Evolutionary conservation across 2,888 invertebrate genomes (phyloP).

Genomic region (Aphelenchoides bicaudatus): DNA sequence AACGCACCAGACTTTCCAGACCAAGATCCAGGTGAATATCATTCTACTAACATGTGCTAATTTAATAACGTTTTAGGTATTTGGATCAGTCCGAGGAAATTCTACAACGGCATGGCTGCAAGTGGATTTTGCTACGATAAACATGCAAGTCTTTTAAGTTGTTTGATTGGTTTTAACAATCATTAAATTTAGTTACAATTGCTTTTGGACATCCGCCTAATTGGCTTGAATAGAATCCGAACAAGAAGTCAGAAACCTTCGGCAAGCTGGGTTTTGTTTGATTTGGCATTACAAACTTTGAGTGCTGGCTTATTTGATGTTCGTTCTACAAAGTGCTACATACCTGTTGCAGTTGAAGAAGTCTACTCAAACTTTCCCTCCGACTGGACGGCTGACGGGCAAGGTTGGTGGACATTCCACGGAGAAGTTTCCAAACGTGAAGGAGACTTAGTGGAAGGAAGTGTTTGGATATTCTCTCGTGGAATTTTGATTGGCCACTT

Average conservation of each 20-base stretch:
- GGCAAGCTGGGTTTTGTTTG: constrained; percentile 28
- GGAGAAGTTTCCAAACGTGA: constrained; percentile 1
- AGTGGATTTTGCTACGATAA: constrained; percentile 40
- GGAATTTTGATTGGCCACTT: constrained; percentile 8
- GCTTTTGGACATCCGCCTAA: constrained; percentile 17
- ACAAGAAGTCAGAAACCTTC: background rate
- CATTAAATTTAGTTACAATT: constrained; percentile 36
- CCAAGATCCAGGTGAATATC: background rate
- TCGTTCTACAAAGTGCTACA: constrained; percentile 20
- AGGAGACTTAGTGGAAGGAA: constrained; percentile 13
- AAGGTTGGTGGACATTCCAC: constrained; percentile 14
- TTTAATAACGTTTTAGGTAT: constrained; percentile 14
- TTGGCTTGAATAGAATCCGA: constrained; percentile 1
- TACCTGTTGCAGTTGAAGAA: constrained; percentile 24
- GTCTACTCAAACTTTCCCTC: constrained; percentile 3
- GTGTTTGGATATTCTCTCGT: constrained; percentile 11
- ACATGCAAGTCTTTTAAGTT: too few relatives aligned
- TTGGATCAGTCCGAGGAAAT: background rate
- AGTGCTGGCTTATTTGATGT: constrained; percentile 20
- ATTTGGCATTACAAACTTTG: constrained; percentile 34
- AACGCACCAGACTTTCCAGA: constrained; percentile 9
- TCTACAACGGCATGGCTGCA: constrained; percentile 33
- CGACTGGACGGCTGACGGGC: too few relatives aligned
- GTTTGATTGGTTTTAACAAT: too few relatives aligned
- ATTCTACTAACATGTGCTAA: background rate